These are phyloP conservation scores for Rhinichthys klamathensis DNA, from an alignment of 2,113 vertebrate genomes.

Conservation along the genomic window DNA sequence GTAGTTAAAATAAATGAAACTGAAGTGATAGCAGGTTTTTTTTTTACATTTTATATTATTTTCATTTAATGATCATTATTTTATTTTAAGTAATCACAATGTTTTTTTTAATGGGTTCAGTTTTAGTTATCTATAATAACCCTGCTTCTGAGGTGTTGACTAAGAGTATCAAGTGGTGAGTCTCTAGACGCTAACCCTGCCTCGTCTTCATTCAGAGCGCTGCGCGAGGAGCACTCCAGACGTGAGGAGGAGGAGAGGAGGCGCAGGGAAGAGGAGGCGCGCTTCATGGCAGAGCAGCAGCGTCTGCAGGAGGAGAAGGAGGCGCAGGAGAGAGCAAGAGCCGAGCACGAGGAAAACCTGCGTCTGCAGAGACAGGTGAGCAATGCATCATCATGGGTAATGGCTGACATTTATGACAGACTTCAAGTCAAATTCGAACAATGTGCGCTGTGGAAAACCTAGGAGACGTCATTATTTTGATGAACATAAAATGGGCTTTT, in stretches of 20 bases:
- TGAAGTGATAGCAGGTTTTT: too few species aligned
- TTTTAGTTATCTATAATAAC: neutral
- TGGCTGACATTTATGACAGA: neutral
- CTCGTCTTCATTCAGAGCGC: slow-evolving; percentile 68
- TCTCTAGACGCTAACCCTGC: neutral
- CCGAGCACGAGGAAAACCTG: slow-evolving; percentile 85
- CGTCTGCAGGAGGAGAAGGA: slow-evolving; percentile 74
- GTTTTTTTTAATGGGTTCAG: neutral
- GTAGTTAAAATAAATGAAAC: neutral
- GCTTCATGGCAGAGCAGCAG: slow-evolving; percentile 76
- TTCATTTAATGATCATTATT: too few species aligned
- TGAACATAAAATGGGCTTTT: too few species aligned
- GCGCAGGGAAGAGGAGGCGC: slow-evolving; percentile 80
- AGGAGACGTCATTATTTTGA: too few species aligned
- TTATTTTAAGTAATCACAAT: too few species aligned
- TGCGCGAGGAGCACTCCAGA: slow-evolving; percentile 81
- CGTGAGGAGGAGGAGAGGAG: slow-evolving; percentile 83
- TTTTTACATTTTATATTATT: too few species aligned
- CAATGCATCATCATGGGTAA: neutral
- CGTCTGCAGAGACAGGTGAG: slow-evolving; percentile 88
- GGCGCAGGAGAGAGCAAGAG: slow-evolving; percentile 73
- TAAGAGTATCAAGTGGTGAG: neutral
- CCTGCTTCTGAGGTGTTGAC: neutral
- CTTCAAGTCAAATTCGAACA: too few species aligned
- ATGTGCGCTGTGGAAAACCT: too few species aligned